Percentiles rank a stretch among this genome's conserved stretches.
phyloP scores from a whole-genome alignment of 2,113 vertebrate genomes.

The Panthera leo region DNA sequence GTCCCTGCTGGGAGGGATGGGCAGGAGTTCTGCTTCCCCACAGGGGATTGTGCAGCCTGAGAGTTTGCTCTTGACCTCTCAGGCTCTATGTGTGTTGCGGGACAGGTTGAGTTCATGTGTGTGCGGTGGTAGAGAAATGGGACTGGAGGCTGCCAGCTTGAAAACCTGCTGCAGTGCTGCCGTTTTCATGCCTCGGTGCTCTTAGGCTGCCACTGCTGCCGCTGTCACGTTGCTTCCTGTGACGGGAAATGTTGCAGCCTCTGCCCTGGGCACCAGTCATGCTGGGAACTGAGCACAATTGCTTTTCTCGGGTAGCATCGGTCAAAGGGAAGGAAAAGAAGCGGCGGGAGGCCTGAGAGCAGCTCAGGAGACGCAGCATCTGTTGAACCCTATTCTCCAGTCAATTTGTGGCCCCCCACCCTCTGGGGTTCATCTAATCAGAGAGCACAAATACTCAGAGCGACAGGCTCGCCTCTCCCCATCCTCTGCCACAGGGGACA shows the following conservation, averaged over 20 bases:
- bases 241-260: constrained; percentile 42
- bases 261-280: constrained; percentile 61
- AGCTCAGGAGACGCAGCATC: constrained; percentile 28
- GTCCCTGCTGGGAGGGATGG: background rate
- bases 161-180: constrained; percentile 22
- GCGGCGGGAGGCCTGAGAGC: background rate
- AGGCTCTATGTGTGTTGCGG: background rate
- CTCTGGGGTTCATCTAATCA: background rate
- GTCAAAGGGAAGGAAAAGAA: constrained; percentile 46
- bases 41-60: background rate
- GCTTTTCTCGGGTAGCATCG: constrained; percentile 51
- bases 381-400: background rate
- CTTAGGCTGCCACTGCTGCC: background rate
- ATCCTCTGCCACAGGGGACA: background rate
- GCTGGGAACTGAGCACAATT: constrained; percentile 57
- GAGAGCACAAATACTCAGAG: background rate
- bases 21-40: background rate
- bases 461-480: background rate
- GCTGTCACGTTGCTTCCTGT: constrained; percentile 2
- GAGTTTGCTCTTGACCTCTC: background rate
- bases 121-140: background rate
- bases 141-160: background rate
- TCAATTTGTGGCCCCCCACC: background rate
- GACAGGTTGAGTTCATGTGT: background rate
- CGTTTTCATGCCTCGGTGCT: constrained; percentile 2